These are phyloP conservation scores for Protosalanx chinensis DNA, from an alignment of 2,797 vertebrate species.

Conservation along the genomic window DNA sequence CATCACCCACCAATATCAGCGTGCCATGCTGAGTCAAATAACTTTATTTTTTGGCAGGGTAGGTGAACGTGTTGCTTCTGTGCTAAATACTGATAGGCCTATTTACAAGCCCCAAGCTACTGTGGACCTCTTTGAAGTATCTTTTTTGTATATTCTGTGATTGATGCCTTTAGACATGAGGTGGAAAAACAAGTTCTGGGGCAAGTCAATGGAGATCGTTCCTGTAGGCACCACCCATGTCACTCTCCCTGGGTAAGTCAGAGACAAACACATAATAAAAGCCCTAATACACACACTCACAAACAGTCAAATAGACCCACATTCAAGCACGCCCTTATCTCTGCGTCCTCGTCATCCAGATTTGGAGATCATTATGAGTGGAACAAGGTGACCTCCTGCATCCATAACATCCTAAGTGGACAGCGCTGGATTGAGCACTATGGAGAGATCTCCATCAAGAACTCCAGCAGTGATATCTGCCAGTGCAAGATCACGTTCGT, in stretches of 20 bases:
- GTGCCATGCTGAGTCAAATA: slow-evolving; percentile 92
- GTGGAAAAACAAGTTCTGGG: slow-evolving; percentile 99
- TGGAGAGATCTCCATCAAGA: slow-evolving; percentile 93
- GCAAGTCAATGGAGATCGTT: slow-evolving; percentile 98
- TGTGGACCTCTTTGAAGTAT: not conserved
- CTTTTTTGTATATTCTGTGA: not conserved
- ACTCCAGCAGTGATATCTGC: slow-evolving; percentile 81
- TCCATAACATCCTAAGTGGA: slow-evolving; percentile 96
- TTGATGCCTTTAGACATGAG: slow-evolving; percentile 81
- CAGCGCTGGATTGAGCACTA: slow-evolving; percentile 99
- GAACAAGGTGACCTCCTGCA: slow-evolving; percentile 98
- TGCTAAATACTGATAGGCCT: not conserved
- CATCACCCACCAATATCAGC: slow-evolving; percentile 97
- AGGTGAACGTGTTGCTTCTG: slow-evolving; percentile 35
- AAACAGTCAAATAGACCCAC: not conserved
- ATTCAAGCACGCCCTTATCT: not conserved
- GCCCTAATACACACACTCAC: not conserved
- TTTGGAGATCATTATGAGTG: slow-evolving; percentile 93
- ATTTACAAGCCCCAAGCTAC: not conserved
- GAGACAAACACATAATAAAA: slow-evolving; percentile 3
- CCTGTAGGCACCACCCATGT: slow-evolving; percentile 91
- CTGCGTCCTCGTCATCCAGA: slow-evolving; percentile 54
- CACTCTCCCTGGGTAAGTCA: slow-evolving; percentile 84
- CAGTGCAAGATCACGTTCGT: slow-evolving; percentile 94
- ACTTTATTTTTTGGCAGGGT: slow-evolving; percentile 98